Evolutionary conservation across 2,797 vertebrate species (phyloP).

Genomic region (Amniataba percoides): DNA sequence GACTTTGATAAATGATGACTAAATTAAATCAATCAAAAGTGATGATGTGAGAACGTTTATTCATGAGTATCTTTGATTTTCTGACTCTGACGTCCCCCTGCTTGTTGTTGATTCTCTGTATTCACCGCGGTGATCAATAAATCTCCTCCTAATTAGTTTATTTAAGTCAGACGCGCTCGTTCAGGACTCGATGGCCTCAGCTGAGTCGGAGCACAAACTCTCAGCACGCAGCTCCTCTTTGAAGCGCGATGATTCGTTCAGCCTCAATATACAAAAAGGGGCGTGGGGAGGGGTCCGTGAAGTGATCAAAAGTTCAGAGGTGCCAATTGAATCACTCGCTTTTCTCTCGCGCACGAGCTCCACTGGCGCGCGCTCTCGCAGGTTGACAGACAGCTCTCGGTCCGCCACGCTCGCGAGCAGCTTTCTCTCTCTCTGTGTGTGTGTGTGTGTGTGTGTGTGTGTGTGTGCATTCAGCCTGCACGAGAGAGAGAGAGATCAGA

Average conservation of each 20-base stretch:
- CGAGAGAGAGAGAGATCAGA: slow-evolving; percentile 13
- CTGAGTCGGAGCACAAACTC: slow-evolving; percentile 64
- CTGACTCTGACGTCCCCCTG: neutral
- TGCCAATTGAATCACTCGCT: slow-evolving; percentile 84
- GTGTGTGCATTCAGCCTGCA: slow-evolving; percentile 66
- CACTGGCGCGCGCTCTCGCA: slow-evolving; percentile 35
- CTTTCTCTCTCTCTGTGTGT: slow-evolving; percentile 4
- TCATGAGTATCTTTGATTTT: too few relatives aligned
- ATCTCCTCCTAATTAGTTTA: slow-evolving; percentile 83
- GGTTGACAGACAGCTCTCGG: slow-evolving; percentile 26
- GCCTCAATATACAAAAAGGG: slow-evolving; percentile 79
- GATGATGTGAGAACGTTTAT: too few relatives aligned
- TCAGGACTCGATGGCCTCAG: slow-evolving; percentile 58
- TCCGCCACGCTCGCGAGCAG: slow-evolving; percentile 37
- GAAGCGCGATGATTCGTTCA: slow-evolving; percentile 82
- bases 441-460: slow-evolving; percentile 53
- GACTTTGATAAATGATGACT: neutral
- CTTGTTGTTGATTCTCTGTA: slow-evolving; percentile 64
- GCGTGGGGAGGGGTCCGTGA: too few relatives aligned
- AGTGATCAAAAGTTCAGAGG: slow-evolving; percentile 81
- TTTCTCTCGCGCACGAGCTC: slow-evolving; percentile 58
- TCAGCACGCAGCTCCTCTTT: slow-evolving; percentile 74
- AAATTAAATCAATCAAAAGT: neutral
- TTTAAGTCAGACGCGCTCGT: slow-evolving; percentile 77
- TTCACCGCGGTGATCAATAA: slow-evolving; percentile 66